A percentile compares a stretch with the other conserved stretches of the same genome.
Evolutionary conservation across 2,113 vertebrate species (phyloP).

Genomic region (Xenotilapia flavipinnis): DNA sequence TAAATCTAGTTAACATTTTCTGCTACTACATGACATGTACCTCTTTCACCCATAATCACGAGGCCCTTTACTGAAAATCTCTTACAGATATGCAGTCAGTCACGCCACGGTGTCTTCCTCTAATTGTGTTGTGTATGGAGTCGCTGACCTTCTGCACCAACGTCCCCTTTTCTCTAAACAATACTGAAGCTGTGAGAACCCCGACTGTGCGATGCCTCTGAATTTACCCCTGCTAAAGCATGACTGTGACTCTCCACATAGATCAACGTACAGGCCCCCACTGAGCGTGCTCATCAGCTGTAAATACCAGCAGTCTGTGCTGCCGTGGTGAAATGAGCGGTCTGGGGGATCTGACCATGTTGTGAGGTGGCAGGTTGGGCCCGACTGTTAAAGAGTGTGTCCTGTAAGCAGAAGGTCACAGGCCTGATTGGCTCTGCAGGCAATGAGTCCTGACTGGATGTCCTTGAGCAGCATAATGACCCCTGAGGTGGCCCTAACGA

Average conservation of each 20-base stretch:
- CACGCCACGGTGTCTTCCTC: slow-evolving; percentile 15
- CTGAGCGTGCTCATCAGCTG: slow-evolving; percentile 59
- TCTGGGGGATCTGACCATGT: slow-evolving; percentile 44
- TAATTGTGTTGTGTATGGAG: slow-evolving; percentile 24
- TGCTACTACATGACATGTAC: background rate
- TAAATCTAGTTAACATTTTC: background rate
- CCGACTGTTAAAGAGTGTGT: background rate
- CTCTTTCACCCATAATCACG: background rate
- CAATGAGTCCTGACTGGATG: background rate
- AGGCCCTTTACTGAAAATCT: background rate
- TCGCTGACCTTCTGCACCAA: slow-evolving; percentile 46
- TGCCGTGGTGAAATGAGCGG: slow-evolving; percentile 40
- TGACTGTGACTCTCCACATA: slow-evolving; percentile 62
- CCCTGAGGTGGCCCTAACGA: background rate
- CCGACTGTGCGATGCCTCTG: slow-evolving; percentile 39
- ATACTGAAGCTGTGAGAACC: background rate
- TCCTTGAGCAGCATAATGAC: background rate
- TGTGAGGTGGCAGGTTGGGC: slow-evolving; percentile 11
- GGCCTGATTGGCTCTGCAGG: background rate
- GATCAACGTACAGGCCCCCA: slow-evolving; percentile 39
- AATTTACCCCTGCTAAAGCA: slow-evolving; percentile 49
- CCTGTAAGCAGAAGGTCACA: slow-evolving; percentile 41
- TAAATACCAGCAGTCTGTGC: slow-evolving; percentile 68
- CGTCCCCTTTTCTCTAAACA: slow-evolving; percentile 10
- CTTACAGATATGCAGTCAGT: slow-evolving; percentile 15